Evolutionary conservation across 2,113 vertebrate genomes (phyloP).

Genomic region (Paracanthobrama guichenoti): DNA sequence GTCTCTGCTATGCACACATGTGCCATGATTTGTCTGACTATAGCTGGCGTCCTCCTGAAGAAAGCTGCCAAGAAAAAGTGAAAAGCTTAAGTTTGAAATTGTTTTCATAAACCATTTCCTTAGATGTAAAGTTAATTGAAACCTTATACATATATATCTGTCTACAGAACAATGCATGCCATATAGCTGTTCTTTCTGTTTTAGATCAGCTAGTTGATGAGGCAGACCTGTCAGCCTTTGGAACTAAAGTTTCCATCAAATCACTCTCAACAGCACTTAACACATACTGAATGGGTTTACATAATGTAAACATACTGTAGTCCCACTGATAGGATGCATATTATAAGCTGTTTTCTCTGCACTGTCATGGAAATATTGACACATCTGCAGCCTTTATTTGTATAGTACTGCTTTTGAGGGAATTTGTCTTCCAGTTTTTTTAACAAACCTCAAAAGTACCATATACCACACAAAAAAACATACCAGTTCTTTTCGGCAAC

Average conservation of each 20-base stretch:
- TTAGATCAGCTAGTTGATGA: slow-evolving; percentile 29
- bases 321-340: slow-evolving; percentile 25
- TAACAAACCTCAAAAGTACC: background rate
- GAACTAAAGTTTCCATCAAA: slow-evolving; percentile 35
- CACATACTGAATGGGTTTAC: slow-evolving; percentile 46
- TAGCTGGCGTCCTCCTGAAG: slow-evolving; percentile 1
- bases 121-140: background rate
- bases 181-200: too few relatives aligned
- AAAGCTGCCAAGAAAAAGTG: background rate
- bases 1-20: background rate
- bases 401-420: background rate
- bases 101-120: background rate
- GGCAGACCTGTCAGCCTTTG: slow-evolving; percentile 13
- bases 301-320: slow-evolving; percentile 49
- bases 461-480: background rate
- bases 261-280: slow-evolving; percentile 38
- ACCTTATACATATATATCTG: background rate
- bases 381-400: background rate
- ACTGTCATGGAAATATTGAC: slow-evolving; percentile 28
- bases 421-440: background rate
- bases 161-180: background rate
- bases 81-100: background rate
- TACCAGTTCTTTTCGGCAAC: slow-evolving; percentile 7
- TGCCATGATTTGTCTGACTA: slow-evolving; percentile 40
- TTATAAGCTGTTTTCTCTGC: background rate